Conservation (phyloP, 2,888 invertebrate species). For the Tuta absoluta region DNA sequence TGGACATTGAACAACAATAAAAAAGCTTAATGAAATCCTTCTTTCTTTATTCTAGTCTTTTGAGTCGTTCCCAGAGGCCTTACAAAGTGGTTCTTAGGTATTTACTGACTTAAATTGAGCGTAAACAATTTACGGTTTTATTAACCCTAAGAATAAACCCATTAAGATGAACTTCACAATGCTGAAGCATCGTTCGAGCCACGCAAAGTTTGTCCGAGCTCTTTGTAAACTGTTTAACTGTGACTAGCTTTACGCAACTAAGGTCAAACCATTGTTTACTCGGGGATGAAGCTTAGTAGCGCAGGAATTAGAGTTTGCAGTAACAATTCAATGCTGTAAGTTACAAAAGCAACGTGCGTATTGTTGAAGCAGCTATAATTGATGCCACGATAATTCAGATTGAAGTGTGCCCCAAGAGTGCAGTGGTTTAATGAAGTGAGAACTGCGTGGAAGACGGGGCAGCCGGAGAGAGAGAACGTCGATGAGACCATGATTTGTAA, state of each 20-base stretch:
- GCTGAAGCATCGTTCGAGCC: not conserved
- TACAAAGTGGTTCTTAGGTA: not conserved
- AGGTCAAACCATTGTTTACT: not conserved
- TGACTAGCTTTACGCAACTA: not conserved
- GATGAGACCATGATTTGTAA: not conserved
- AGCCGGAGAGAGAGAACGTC: not conserved
- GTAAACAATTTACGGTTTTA: constrained; percentile 1
- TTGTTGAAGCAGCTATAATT: constrained; percentile 30
- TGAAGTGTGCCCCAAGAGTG: constrained; percentile 37
- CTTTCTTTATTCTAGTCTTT: not conserved
- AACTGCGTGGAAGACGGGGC: constrained; percentile 35
- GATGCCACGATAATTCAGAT: constrained; percentile 39
- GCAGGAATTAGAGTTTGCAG: not conserved
- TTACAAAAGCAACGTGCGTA: constrained; percentile 34
- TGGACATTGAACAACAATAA: not conserved
- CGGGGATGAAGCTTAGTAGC: not conserved
- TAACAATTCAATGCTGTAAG: constrained; percentile 14
- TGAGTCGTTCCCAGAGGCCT: not conserved
- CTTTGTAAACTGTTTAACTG: constrained; percentile 1
- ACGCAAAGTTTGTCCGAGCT: constrained; percentile 5
- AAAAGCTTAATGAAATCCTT: not conserved
- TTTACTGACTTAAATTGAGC: constrained; percentile 1
- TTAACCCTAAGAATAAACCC: constrained; percentile 1
- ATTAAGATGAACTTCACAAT: not conserved
- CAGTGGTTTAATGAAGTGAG: constrained; percentile 45